A percentile compares a stretch with the other conserved stretches of the same genome.
These are phyloP conservation scores for Iselma pallidipennis DNA, from an alignment of 2,888 invertebrate genomes.

Conservation along the genomic window DNA sequence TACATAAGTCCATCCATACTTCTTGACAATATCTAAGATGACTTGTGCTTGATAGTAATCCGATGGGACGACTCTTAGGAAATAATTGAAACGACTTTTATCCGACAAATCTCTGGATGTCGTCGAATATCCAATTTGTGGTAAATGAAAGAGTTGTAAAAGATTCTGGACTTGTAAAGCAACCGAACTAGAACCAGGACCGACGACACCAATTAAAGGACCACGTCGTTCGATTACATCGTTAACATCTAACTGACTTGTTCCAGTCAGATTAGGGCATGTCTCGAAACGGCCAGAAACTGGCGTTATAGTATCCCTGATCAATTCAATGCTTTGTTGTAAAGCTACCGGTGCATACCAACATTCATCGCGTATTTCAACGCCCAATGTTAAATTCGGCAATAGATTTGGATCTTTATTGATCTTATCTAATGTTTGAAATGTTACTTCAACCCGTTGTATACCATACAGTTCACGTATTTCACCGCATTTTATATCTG, in stretches of 20 bases:
- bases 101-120: constrained; percentile 76
- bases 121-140: constrained; percentile 77
- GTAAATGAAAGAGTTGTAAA: constrained; percentile 68
- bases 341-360: constrained; percentile 81
- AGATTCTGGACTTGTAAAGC: constrained; percentile 75
- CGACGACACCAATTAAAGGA: constrained; percentile 70
- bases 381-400: constrained; percentile 62
- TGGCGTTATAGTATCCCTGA: constrained; percentile 67
- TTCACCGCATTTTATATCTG: constrained; percentile 59
- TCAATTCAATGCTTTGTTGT: constrained; percentile 76
- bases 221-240: constrained; percentile 37
- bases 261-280: constrained; percentile 11
- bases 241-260: constrained; percentile 5
- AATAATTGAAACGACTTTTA: constrained; percentile 75
- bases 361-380: constrained; percentile 78
- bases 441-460: constrained; percentile 69
- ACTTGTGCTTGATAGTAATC: constrained; percentile 78
- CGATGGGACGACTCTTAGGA: constrained; percentile 77
- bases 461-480: constrained; percentile 78
- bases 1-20: constrained; percentile 79
- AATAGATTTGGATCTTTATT: constrained; percentile 64
- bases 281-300: constrained; percentile 36
- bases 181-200: constrained; percentile 74
- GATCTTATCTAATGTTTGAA: constrained; percentile 66
- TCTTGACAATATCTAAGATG: constrained; percentile 68